Evolutionary conservation across 2,113 vertebrate species (phyloP).

Genomic region (Clarias batrachus): DNA sequence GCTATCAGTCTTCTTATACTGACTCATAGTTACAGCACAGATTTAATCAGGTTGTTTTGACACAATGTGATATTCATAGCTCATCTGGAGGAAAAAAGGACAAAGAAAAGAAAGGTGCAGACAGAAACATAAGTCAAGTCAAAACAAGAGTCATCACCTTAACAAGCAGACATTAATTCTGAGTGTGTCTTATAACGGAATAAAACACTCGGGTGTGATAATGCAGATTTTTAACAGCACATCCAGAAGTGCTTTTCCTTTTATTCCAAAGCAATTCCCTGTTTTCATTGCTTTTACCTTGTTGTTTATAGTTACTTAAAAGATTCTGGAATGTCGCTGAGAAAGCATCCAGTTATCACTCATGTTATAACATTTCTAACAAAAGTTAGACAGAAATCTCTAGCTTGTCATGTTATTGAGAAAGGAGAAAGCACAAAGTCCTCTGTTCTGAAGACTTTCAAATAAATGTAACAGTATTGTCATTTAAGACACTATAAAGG

Average conservation of each 20-base stretch:
- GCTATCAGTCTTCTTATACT: not conserved
- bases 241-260: not conserved
- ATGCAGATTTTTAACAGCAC: not conserved
- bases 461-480: not conserved
- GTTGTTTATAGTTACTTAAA: not conserved
- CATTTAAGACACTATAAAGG: not conserved
- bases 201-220: not conserved
- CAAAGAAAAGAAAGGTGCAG: not conserved
- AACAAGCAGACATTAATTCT: not conserved
- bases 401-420: not conserved
- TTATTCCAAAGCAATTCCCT: not conserved
- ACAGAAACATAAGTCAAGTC: not conserved
- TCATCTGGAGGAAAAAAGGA: not conserved
- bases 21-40: not conserved
- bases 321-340: not conserved
- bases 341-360: not conserved
- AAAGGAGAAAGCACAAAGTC: not conserved
- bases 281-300: not conserved
- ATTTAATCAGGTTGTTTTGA: not conserved
- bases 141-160: not conserved
- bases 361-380: not conserved
- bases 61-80: not conserved
- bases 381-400: not conserved
- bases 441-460: not conserved
- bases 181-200: not conserved